phyloP scores from a whole-genome alignment of 2,888 invertebrate genomes.

The Polyommatus icarus region DNA sequence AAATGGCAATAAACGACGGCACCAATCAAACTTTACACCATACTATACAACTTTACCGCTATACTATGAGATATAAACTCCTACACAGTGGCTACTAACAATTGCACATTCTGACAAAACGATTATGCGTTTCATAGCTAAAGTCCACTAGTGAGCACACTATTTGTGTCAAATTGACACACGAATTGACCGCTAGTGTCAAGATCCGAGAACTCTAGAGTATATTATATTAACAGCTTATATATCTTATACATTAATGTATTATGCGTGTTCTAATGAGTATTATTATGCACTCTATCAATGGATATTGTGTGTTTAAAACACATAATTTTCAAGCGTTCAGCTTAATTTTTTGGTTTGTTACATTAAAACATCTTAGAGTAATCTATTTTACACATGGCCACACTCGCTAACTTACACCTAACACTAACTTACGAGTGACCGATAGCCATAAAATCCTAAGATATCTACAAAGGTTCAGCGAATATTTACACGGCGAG shows the following conservation, averaged over 20 bases:
- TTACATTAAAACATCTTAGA: conserved; percentile 67
- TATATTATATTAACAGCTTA: conserved; percentile 34
- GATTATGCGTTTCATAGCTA: conserved; percentile 57
- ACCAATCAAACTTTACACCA: conserved; percentile 45
- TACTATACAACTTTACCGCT: conserved; percentile 58
- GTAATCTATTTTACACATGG: conserved; percentile 69
- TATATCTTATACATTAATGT: conserved; percentile 40
- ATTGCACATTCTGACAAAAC: conserved; percentile 79
- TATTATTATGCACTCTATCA: conserved; percentile 70
- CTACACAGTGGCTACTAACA: conserved; percentile 68
- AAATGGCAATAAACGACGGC: conserved; percentile 63
- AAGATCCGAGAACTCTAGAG: conserved; percentile 37
- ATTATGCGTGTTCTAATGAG: conserved; percentile 54
- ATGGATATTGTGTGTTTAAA: conserved; percentile 73
- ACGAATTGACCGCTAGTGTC: conserved; percentile 54
- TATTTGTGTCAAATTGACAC: conserved; percentile 53
- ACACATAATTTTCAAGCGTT: conserved; percentile 79
- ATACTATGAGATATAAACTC: conserved; percentile 58
- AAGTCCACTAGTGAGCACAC: conserved; percentile 54
- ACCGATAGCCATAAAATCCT: conserved; percentile 45
- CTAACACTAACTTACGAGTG: conserved; percentile 49
- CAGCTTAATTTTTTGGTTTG: conserved; percentile 78
- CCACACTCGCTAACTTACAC: conserved; percentile 56
- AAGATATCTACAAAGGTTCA: conserved; percentile 61
- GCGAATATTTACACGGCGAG: conserved; percentile 45